Percentiles rank a stretch among this genome's conserved stretches.
Evolutionary conservation across 2,888 invertebrate genomes (phyloP).

Genomic region (Cotesia congregata): DNA sequence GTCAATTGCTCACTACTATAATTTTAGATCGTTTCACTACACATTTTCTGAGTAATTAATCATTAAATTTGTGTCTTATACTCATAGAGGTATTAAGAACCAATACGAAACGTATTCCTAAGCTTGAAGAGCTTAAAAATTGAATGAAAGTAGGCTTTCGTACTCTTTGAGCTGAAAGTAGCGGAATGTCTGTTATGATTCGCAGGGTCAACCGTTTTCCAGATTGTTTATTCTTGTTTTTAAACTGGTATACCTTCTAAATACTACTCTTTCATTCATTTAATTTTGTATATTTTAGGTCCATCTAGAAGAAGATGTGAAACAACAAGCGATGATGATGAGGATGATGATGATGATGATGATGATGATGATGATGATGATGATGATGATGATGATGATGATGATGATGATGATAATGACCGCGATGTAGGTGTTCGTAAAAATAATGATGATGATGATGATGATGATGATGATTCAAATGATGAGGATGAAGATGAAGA

Average conservation of each 20-base stretch:
- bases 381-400: constrained; percentile 49
- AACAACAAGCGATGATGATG: constrained; percentile 49
- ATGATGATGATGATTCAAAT: constrained; percentile 44
- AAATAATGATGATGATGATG: not conserved
- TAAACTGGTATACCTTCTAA: not conserved
- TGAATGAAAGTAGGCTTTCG: too few species aligned
- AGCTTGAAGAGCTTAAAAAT: too few species aligned
- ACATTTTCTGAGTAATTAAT: too few species aligned
- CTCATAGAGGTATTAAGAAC: too few species aligned
- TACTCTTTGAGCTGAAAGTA: too few species aligned
- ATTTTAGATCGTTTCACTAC: too few species aligned
- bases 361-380: constrained; percentile 48
- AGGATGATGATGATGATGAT: constrained; percentile 44
- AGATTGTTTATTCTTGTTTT: not conserved
- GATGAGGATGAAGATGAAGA: constrained; percentile 22
- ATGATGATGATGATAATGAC: constrained; percentile 46
- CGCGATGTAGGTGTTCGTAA: constrained; percentile 24
- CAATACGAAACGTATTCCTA: too few species aligned
- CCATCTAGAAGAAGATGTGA: constrained; percentile 56
- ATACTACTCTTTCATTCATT: too few species aligned
- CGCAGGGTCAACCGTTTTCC: not conserved
- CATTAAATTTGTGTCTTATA: too few species aligned
- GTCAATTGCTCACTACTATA: too few species aligned
- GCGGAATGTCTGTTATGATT: too few species aligned
- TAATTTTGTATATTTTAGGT: constrained; percentile 41